phyloP scores from a whole-genome alignment of 2,797 vertebrate genomes.

The Huso huso region DNA sequence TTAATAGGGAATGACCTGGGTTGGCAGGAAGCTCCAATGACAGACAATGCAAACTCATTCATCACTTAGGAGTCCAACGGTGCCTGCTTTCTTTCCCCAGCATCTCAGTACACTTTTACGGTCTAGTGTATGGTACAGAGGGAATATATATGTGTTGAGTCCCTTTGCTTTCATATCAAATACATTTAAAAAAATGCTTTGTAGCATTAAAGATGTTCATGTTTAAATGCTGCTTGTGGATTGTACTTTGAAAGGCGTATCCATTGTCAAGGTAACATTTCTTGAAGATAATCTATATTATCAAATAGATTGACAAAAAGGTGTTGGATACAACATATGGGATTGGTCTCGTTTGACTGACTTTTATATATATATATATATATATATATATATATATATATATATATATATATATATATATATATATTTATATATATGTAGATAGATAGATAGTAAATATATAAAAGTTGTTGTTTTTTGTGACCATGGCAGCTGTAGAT shows the following conservation, averaged over 20 bases:
- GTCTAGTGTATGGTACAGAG: constrained; percentile 35
- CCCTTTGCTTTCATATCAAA: too few relatives aligned
- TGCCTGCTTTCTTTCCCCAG: constrained; percentile 64
- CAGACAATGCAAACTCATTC: constrained; percentile 96
- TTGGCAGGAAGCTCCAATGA: constrained; percentile 88
- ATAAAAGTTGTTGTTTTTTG: constrained; percentile 11
- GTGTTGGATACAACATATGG: constrained; percentile 20
- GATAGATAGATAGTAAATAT: too few relatives aligned
- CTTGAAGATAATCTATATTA: constrained; percentile 16
- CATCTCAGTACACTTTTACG: constrained; percentile 57
- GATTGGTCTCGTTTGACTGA: constrained; percentile 10
- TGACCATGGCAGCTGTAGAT: constrained; percentile 45
- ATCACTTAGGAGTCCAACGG: constrained; percentile 62
- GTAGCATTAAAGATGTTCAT: too few relatives aligned
- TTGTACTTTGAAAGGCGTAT: too few relatives aligned
- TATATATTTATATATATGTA: too few relatives aligned
- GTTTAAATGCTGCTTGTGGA: too few relatives aligned
- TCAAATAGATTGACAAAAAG: constrained; percentile 20
- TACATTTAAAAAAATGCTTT: too few relatives aligned
- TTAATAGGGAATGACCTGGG: constrained; percentile 92
- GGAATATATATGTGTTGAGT: neutral
- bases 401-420: too few relatives aligned
- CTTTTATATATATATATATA: too few relatives aligned
- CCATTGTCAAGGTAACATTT: neutral
- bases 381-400: too few relatives aligned